Evolutionary conservation across 30 jellyfish, hydroid and myxozoan genomes (phyloP), one percentile per base, ranked within the genome.

Genomic region (Chrysaora quinquecirrha): DNA sequence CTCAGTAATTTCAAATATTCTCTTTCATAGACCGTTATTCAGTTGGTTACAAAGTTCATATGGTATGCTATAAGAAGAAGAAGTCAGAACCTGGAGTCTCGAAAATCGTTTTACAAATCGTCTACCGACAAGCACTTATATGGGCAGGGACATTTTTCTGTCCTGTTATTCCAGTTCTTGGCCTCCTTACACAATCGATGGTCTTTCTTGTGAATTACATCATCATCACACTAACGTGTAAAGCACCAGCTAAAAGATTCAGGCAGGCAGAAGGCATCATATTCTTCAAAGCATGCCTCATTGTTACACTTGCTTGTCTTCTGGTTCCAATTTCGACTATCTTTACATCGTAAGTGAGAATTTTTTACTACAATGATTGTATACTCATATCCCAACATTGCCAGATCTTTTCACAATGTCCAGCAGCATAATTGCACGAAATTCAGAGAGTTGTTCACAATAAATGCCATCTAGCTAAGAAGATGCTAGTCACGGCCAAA

Each of bases 81-180:
- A 80, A 80, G 23, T 49, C n/a, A 60, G 90, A 80, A 46, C 90
- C 90, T 25, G 73, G 43, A 25, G 83, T 80, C n/a, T 65, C 90
- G 16, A 80, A 68, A 32, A 69, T 80, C 25, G 90, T 80, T 14
- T 70, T 80, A 11, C 90, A 80, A 49, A 80, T 80, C 28, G 90
- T 80, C 0, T 80, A 80, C 65, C 75, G 90, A 10, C 90, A 80
- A 30, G 90, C 90, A 20, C 83, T 80, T 22, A 71, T 80, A 3
- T 80, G 90, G 90, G 80, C 85, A 33, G 95, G 95, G 30, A 84
- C 95, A 29, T 84, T 84, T 62, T 84, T 84, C 83, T 71, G 95
- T 48, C 95, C 95, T 28, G 25, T 84, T 0, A 48, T 84, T 32
- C 95, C 95, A 11, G 24, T 61, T 46, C 76, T 84, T 30, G 95